A percentile compares a stretch with the other conserved stretches of the same genome.
phyloP scores from a whole-genome alignment of 2,888 invertebrate genomes.

The Melanophora roralis region DNA sequence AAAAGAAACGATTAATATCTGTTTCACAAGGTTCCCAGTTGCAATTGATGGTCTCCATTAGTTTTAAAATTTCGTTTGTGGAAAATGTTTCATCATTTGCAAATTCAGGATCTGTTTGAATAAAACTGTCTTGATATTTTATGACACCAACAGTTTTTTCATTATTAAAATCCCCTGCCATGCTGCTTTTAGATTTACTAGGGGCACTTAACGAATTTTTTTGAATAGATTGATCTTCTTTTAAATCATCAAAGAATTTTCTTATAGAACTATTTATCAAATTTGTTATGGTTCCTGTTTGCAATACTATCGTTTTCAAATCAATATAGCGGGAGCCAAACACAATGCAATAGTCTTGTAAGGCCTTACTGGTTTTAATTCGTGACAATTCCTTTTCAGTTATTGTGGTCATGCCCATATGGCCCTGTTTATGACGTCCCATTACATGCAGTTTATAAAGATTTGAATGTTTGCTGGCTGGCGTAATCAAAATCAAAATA shows the following conservation, averaged over 20 bases:
- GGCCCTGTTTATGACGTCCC: constrained; percentile 37
- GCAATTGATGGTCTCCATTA: constrained; percentile 57
- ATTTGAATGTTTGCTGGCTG: constrained; percentile 55
- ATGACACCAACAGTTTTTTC: neutral
- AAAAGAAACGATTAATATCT: constrained; percentile 56
- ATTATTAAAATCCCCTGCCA: constrained; percentile 3
- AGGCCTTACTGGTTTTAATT: constrained; percentile 44
- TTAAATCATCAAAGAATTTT: constrained; percentile 18
- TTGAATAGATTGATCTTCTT: neutral
- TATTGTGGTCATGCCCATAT: constrained; percentile 61
- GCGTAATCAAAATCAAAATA: constrained; percentile 61
- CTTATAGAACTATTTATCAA: constrained; percentile 45
- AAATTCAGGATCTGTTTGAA: constrained; percentile 27
- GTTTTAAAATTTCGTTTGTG: constrained; percentile 1
- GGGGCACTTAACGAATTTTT: neutral
- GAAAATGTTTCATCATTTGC: neutral
- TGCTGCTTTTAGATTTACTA: neutral
- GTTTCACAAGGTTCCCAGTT: constrained; percentile 15
- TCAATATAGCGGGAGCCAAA: constrained; percentile 61
- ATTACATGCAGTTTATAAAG: constrained; percentile 61
- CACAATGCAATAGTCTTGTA: constrained; percentile 54
- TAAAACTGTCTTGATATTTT: constrained; percentile 9
- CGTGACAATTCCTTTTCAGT: constrained; percentile 51
- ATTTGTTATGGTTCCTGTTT: constrained; percentile 49
- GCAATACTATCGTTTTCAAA: constrained; percentile 47